Base-by-base conservation (phyloP, 1,140 invertebrate genomes). In the Penaeus vannamei region DNA sequence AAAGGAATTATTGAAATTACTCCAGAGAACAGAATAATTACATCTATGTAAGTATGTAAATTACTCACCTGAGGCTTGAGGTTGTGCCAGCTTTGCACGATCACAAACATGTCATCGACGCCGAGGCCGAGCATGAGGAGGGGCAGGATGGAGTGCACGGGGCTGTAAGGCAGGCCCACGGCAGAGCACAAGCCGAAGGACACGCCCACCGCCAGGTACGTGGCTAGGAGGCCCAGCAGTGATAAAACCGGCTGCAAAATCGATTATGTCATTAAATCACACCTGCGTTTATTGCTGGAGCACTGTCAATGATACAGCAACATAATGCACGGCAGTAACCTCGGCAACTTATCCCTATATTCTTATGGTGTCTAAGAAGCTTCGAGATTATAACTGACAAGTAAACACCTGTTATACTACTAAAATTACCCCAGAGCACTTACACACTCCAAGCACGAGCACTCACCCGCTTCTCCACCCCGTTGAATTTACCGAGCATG, bases 71-170 rank as follows among this genome's bases (percentile, higher is more conserved):
- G 64, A 19, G 36, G 10, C n/a, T 83, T 80, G 10, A 91, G 87
- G 42, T 91, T 91, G 46, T 83, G 46, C 85, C 80, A 91, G 66
- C 91, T 89, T 86, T 96, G 95, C 94, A 96, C 95, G 94, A 97
- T 96, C 5, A 97, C 95, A 94, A 97, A 96, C 94, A 97, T 96
- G 93, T 97, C 95, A 92, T 97, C 96, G 85, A 97, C 95, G 69
- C 96, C 96, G 23, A 97, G 94, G 91, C 96, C 96, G 94, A 97
- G 95, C 46, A 97, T 92, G 69, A 97, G 93, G 93, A 97, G 97
- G 12, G 96, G 96, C 91, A 97, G 93, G 46, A 96, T 96, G 46
- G 95, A 95, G 92, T 97, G 96, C 22, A 97, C 96, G 8, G 96
- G 96, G 2, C 96, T 96, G 93, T 96, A 97, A 8, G 95, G 95